Evolutionary conservation across 2,797 vertebrate species (phyloP), one percentile per base, ranked within the genome.

Genomic region (Squalus acanthias): DNA sequence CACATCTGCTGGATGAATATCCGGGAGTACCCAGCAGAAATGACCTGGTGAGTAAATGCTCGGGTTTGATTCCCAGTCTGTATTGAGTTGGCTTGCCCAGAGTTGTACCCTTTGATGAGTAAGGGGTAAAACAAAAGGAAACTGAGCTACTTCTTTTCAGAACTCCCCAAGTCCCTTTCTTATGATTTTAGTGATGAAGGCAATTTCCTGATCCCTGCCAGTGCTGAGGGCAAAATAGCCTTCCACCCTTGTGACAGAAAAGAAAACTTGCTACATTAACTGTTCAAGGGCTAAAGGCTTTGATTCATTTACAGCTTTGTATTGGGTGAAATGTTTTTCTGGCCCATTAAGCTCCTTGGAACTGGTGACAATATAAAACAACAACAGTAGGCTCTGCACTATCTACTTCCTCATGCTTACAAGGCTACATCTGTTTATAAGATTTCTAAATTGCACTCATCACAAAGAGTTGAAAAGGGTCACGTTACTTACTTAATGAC

Each of bases 401-500:
- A 69, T 93, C n/a, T 93, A 39, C 20, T 93, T 29, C n/a, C n/a
- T 93, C n/a, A 93, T 10, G 91, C 63, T 93, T 24, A 69, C 33
- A 20, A 67, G 91, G n/a, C 65, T 24, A 24, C n/a, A 69, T 93
- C 91, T 46, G 65, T 69, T 93, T 39, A 22, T 67, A 67, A 39
- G 91, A 69, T 46, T 69, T 46, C 91, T 46, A 93, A 91, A 93
- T 93, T 93, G n/a, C 9, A 24, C 65, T 69, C 63, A 93, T 93
- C 91, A 46, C 7, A 69, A 65, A 92, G 63, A 15, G 33, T 92
- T 39, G 63, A 65, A 65, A 93, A 93, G 65, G 91, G 91, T 93
- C 65, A 69, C 24, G 46, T 69, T 69, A 3, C n/a, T 67, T 67
- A 69, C 3, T 39, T 22, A 93, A 50, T 46, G 39, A 46, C 20